These are phyloP conservation scores for Mandrillus leucophaeus DNA, from an alignment of 2,113 vertebrate species.

Conservation along the genomic window DNA sequence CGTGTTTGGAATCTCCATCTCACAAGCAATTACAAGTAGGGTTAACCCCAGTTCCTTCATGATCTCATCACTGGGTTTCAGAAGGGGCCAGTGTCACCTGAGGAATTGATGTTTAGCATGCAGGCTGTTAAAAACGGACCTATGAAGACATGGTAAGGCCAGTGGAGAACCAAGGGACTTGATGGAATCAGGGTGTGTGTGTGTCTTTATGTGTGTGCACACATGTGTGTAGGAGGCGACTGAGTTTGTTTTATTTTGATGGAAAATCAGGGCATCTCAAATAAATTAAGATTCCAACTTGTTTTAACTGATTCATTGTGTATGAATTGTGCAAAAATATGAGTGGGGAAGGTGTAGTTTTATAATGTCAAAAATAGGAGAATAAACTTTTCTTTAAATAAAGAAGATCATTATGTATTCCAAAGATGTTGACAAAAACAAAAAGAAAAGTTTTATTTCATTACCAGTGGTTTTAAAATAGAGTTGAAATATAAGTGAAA, in stretches of 20 bases:
- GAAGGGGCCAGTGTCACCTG: not conserved
- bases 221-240: not conserved
- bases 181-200: not conserved
- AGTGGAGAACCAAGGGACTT: not conserved
- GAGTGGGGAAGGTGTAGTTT: not conserved
- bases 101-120: not conserved
- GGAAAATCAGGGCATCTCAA: not conserved
- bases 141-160: not conserved
- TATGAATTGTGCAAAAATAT: not conserved
- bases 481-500: not conserved
- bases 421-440: not conserved
- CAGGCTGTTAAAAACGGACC: not conserved
- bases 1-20: not conserved
- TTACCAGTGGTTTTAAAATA: not conserved
- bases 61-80: not conserved
- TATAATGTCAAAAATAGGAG: not conserved
- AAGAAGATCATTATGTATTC: constrained; percentile 6
- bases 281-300: not conserved
- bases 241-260: constrained; percentile 13
- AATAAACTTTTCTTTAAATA: not conserved
- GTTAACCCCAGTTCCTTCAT: not conserved
- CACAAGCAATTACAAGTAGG: not conserved
- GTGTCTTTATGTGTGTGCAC: not conserved
- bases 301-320: not conserved
- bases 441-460: not conserved